Evolutionary conservation across 2,797 vertebrate species (phyloP).

Genomic region (Halcyon leucocephala): DNA sequence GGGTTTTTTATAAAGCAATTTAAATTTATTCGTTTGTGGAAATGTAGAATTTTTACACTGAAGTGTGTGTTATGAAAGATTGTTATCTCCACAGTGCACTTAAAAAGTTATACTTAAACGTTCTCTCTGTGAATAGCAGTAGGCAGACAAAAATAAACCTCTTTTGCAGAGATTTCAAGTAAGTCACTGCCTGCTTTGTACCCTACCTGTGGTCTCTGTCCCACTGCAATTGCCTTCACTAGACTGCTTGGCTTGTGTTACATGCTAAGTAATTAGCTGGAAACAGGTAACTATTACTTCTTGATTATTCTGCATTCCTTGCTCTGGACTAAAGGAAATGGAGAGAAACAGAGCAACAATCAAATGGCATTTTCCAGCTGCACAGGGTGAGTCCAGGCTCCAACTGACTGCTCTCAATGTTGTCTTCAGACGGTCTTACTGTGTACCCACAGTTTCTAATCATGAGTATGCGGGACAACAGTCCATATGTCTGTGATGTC

Average conservation of each 20-base stretch:
- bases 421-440: too few relatives aligned
- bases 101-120: background rate
- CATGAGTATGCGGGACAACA: rapidly evolving
- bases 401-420: rapidly evolving
- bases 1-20: background rate
- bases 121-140: background rate
- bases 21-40: background rate
- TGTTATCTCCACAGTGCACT: background rate
- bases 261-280: background rate
- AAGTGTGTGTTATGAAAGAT: background rate
- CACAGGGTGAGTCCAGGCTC: background rate
- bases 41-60: background rate
- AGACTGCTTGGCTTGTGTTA: background rate
- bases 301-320: background rate
- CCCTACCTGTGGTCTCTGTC: background rate
- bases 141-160: background rate
- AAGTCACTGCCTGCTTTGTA: background rate
- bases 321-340: background rate
- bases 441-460: background rate
- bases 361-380: background rate
- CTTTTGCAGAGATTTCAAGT: background rate
- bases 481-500: background rate
- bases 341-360: background rate
- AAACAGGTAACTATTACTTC: background rate
- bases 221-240: background rate